Percentiles rank a stretch among this genome's conserved stretches.
These are phyloP conservation scores for Gadus macrocephalus DNA, from an alignment of 2,113 vertebrate genomes.

Conservation along the genomic window DNA sequence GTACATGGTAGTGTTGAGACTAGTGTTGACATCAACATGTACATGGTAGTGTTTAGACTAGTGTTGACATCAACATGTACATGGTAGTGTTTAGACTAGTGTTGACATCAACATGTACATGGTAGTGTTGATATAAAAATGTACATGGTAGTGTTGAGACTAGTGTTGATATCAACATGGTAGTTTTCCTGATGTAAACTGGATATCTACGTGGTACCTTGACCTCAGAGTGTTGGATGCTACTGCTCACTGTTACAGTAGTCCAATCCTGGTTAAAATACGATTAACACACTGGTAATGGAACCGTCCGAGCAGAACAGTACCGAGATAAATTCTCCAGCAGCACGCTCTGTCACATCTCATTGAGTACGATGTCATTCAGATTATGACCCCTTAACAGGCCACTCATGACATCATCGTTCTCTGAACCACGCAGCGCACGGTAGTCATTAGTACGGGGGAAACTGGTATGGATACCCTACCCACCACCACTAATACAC, in stretches of 20 bases:
- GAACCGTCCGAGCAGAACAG: slow-evolving; percentile 29
- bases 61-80: too few species aligned
- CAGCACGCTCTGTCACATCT: slow-evolving; percentile 46
- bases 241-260: slow-evolving; percentile 18
- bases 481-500: too few species aligned
- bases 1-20: too few species aligned
- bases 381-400: slow-evolving; percentile 37
- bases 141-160: too few species aligned
- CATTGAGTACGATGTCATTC: slow-evolving; percentile 33
- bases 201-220: too few species aligned
- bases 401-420: slow-evolving; percentile 34
- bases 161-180: too few species aligned
- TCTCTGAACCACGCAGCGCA: slow-evolving; percentile 35
- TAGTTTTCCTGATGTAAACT: too few species aligned
- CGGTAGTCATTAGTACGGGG: slow-evolving; percentile 32
- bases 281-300: slow-evolving; percentile 21
- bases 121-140: too few species aligned
- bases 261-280: slow-evolving; percentile 11
- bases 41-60: too few species aligned
- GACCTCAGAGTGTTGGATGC: neutral
- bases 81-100: too few species aligned
- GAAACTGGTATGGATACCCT: slow-evolving; percentile 6
- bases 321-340: slow-evolving; percentile 28
- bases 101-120: too few species aligned
- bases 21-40: too few species aligned